Base-by-base conservation (phyloP, 2,888 invertebrate genomes). In the Amblyjoppa fuscipennis region DNA sequence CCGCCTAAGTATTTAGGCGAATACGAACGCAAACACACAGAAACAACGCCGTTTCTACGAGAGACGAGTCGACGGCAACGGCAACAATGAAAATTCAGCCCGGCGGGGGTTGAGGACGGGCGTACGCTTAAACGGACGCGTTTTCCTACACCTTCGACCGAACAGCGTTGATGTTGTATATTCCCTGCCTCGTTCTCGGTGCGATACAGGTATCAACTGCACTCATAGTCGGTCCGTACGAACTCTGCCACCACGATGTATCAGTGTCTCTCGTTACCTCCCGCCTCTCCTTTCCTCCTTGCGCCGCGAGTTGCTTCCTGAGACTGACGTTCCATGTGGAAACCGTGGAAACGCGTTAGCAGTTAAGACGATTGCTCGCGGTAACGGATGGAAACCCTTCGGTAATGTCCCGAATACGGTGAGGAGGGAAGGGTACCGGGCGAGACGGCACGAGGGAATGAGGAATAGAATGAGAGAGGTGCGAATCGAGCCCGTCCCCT, bases 261-360 rank as follows among this genome's bases (percentile, higher is more conserved):
- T 31, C 20, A 73, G 38, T 41, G 56, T 59, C 49, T 34, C 81
- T 41, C 69, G 34, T 49, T 76, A 1, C 38, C 31, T 51, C 59
- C 11, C 28, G 28, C 59, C 9, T 34, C 38, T 70, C 53, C 31
- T 56, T 34, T 20, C n/a, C 20, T 61, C 49, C 59, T 45, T 61
- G 6, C 64, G 31, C 13, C 41, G 25, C 71, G 71, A 20, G 20
- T 25, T 56, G 66, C 66, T 69, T 77, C 86, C 85, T 84, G 89
- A 87, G 87, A 90, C 88, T 89, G 88, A 88, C 89, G 80, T 88
- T 83, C 87, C 81, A 83, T 87, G 81, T 88, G 89, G 88, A 90
- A 90, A 88, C 87, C 87, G 86, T 89, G 88, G 88, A 88, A 90
- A 89, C 84, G 90, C 87, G 83, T 88, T 86, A 88, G 87, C 89